Evolutionary conservation across 2,888 invertebrate species (phyloP).

Genomic region (Apeira syringaria): DNA sequence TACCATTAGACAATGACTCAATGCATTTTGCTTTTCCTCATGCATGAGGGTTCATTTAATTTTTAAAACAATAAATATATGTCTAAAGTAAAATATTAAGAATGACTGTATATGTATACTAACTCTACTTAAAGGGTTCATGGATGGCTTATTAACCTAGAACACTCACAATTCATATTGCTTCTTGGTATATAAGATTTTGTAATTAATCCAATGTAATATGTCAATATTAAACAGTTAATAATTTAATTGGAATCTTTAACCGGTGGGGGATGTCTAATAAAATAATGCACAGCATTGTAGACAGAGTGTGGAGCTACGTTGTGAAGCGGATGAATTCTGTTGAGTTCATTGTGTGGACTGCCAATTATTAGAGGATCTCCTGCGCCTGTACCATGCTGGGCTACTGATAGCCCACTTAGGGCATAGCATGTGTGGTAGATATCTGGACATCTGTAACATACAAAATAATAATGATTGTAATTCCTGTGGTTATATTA

Average conservation of each 20-base stretch:
- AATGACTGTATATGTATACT: too few species aligned
- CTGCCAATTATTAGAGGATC: constrained; percentile 86
- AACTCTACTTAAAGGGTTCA: not conserved
- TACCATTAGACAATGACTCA: constrained; percentile 1
- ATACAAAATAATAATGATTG: constrained; percentile 25
- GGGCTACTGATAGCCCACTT: constrained; percentile 97
- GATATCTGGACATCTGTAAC: constrained; percentile 90
- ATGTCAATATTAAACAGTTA: constrained; percentile 10
- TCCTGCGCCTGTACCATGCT: constrained; percentile 84
- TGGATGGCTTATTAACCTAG: constrained; percentile 3
- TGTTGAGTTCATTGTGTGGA: constrained; percentile 87
- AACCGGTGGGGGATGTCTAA: constrained; percentile 71
- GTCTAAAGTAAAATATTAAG: not conserved
- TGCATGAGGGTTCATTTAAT: not conserved
- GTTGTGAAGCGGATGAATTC: constrained; percentile 93
- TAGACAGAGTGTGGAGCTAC: constrained; percentile 86
- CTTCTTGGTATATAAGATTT: too few species aligned
- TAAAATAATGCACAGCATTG: constrained; percentile 77
- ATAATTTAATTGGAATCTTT: constrained; percentile 68
- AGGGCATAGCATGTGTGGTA: constrained; percentile 99
- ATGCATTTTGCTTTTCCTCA: constrained; percentile 2
- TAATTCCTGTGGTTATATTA: too few species aligned
- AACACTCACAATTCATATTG: too few species aligned
- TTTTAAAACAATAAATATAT: not conserved
- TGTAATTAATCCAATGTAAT: too few species aligned